These are phyloP conservation scores for Polylopha cassiicola DNA, from an alignment of 2,888 invertebrate species.

Conservation along the genomic window DNA sequence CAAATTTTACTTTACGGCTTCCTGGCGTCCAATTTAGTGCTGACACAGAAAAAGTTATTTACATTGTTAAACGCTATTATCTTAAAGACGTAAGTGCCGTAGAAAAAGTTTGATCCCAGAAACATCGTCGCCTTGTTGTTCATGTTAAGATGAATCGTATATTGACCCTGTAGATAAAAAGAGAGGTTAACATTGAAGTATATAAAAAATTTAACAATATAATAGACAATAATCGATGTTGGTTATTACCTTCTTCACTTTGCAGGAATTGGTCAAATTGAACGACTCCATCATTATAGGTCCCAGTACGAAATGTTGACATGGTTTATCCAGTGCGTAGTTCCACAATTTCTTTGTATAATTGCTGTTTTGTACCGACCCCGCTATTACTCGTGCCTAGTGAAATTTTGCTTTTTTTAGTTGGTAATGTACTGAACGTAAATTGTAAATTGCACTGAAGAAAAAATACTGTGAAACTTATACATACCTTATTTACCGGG, in stretches of 20 bases:
- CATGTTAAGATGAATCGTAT: constrained; percentile 50
- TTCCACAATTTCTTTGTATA: constrained; percentile 52
- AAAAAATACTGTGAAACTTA: no score
- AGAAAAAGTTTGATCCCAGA: constrained; percentile 57
- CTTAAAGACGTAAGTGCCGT: constrained; percentile 54
- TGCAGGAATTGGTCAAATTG: constrained; percentile 51
- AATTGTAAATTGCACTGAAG: no score
- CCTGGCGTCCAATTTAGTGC: constrained; percentile 30
- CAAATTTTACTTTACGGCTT: constrained; percentile 26
- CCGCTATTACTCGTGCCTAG: constrained; percentile 54
- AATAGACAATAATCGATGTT: neutral
- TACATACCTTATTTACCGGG: constrained; percentile 49
- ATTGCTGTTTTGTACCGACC: constrained; percentile 42
- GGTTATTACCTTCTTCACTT: constrained; percentile 50
- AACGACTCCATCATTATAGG: constrained; percentile 49
- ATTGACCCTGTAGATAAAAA: constrained; percentile 52
- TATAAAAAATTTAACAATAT: constrained; percentile 14
- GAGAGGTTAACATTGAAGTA: neutral
- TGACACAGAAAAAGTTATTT: constrained; percentile 54
- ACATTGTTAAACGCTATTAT: constrained; percentile 46
- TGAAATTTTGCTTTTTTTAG: constrained; percentile 25
- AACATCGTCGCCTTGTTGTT: constrained; percentile 42
- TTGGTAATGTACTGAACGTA: no score
- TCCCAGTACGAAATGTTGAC: constrained; percentile 64
- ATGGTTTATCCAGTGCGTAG: constrained; percentile 53